phyloP scores from a whole-genome alignment of 2,888 invertebrate species.

The Nomada fabriciana region DNA sequence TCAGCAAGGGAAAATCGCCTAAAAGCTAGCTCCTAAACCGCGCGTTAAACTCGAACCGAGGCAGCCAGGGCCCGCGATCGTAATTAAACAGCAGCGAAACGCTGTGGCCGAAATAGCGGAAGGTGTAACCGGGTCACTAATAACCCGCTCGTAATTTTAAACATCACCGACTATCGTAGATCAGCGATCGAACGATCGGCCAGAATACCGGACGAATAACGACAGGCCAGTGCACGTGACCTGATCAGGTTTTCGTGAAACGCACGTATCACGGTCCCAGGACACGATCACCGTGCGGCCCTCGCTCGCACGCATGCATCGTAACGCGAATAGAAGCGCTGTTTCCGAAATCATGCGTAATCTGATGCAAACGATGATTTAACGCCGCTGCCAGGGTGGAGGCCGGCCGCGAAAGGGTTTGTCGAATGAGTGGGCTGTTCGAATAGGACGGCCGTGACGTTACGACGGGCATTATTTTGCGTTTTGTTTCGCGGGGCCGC shows the following conservation, averaged over 20 bases:
- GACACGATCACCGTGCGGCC: not conserved
- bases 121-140: not conserved
- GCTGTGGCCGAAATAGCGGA: not conserved
- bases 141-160: constrained; percentile 18
- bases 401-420: constrained; percentile 37
- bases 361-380: constrained; percentile 68
- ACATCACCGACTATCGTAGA: constrained; percentile 12
- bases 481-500: constrained; percentile 57
- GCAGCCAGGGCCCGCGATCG: not conserved
- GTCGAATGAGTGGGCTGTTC: constrained; percentile 18
- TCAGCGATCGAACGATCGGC: not conserved
- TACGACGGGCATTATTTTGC: constrained; percentile 63
- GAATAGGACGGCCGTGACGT: constrained; percentile 27
- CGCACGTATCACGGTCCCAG: constrained; percentile 21
- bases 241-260: constrained; percentile 52
- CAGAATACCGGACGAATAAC: not conserved
- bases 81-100: not conserved
- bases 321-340: constrained; percentile 56
- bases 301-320: constrained; percentile 15
- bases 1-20: too few relatives aligned
- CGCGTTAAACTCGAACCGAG: not conserved
- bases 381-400: constrained; percentile 31
- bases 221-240: not conserved
- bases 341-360: constrained; percentile 67
- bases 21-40: not conserved